Conservation (phyloP, 2,113 vertebrate genomes). For the Pelvicachromis taeniatus region DNA sequence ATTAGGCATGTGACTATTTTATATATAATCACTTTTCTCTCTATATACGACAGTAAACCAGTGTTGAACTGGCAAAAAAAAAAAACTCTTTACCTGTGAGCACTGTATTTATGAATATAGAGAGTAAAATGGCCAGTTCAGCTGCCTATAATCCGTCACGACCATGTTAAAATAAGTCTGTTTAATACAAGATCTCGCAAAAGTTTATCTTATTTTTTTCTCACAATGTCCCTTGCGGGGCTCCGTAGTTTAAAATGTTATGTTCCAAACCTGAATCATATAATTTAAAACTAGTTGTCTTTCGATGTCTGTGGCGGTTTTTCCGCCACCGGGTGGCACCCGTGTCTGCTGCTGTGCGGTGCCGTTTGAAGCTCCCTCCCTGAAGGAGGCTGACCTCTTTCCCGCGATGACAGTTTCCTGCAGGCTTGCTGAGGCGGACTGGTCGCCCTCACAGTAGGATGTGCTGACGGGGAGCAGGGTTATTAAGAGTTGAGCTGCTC, state of each 20-base stretch:
- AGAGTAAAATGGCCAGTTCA: accelerated
- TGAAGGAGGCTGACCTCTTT: slow-evolving; percentile 43
- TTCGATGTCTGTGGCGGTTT: too few relatives aligned
- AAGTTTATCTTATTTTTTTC: too few relatives aligned
- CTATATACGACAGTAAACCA: not conserved
- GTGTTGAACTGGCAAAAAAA: not conserved
- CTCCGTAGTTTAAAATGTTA: accelerated
- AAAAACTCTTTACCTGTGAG: not conserved
- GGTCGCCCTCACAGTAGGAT: slow-evolving; percentile 9
- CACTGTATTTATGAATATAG: not conserved
- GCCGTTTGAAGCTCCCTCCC: slow-evolving; percentile 20
- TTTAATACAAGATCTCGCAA: too few relatives aligned
- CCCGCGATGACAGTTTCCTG: slow-evolving; percentile 69
- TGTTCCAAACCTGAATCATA: not conserved
- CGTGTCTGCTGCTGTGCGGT: accelerated
- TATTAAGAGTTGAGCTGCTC: not conserved
- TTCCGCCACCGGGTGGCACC: slow-evolving; percentile 43
- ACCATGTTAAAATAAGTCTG: not conserved
- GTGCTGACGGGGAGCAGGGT: not conserved
- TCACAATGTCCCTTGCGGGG: too few relatives aligned
- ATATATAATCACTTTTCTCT: not conserved
- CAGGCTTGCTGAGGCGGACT: slow-evolving; percentile 13
- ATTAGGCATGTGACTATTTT: not conserved
- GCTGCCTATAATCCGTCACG: not conserved
- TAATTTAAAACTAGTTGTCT: not conserved